Evolutionary conservation across 2,888 invertebrate genomes (phyloP), one percentile per base, ranked within the genome.

Genomic region (Monoplex corrugatus): DNA sequence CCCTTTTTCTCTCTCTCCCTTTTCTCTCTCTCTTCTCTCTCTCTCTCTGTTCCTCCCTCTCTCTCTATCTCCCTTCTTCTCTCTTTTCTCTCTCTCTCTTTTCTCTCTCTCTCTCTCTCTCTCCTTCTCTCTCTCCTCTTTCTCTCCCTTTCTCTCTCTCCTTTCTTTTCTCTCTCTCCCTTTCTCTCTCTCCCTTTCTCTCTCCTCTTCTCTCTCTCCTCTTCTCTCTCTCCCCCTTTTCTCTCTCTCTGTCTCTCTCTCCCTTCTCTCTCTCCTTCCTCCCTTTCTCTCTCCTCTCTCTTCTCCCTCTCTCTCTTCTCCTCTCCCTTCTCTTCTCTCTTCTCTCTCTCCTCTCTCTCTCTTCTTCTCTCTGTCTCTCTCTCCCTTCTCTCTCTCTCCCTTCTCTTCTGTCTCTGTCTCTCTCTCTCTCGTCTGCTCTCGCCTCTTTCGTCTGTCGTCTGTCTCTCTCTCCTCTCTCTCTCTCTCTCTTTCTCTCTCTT

Each of bases 351-450:
- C 35, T 35, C 16, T 35, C 2, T 28, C 35, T 28, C 35, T 28
- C 35, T 32, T 3, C 19, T 35, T 28, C 8, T 28, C 19, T 6
- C 35, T 32, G 8, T 32, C 35, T 35, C 35, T 72, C 35, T 88
- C 38, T 88, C 57, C 63, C 28, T 88, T 45, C 57, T 40, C 43
- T 43, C 2, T 40, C 38, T 82, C 83, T 82, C n/a, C 40, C 57
- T 82, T n/a, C 43, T n/a, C 43, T 13, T 68, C 87, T 75, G 13
- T 89, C 44, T 87, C 32, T 84, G 45, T 72, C 40, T 89, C 35
- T 88, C 23, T 86, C 44, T 80, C 28, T 89, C 63, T 86, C 28
- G 80, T n/a, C n/a, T n/a, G n/a, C n/a, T n/a, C n/a, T n/a, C n/a
- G 8, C 19, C 19, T 19, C 50, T n/a, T n/a, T n/a, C n/a, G n/a